Conservation (phyloP, 2,888 invertebrate species). For the Cremastinae sp. region DNA sequence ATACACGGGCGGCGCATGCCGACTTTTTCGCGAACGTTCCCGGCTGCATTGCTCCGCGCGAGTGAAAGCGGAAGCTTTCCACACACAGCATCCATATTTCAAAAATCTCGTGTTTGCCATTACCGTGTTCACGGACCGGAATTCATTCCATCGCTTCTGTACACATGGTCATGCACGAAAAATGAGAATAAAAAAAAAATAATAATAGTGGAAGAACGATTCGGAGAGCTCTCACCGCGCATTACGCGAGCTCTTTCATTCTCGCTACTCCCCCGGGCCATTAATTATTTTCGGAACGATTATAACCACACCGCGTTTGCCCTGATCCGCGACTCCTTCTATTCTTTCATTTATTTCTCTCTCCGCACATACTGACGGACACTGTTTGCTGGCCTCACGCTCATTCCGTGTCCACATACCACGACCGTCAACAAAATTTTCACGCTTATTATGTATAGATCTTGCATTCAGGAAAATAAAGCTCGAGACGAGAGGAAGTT, state of each 20-base stretch:
- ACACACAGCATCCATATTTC: conserved; percentile 39
- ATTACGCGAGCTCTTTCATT: conserved; percentile 32
- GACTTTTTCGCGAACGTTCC: neutral
- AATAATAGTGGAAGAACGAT: too few relatives aligned
- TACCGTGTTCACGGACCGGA: conserved; percentile 28
- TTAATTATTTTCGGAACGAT: conserved; percentile 63
- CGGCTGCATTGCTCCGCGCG: neutral
- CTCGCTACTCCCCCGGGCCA: conserved; percentile 50
- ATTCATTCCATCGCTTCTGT: conserved; percentile 46
- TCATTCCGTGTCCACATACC: too few relatives aligned
- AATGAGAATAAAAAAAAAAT: too few relatives aligned
- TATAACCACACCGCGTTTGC: conserved; percentile 45
- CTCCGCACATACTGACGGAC: too few relatives aligned
- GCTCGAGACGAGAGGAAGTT: too few relatives aligned
- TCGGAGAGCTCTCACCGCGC: conserved; percentile 6
- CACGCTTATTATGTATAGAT: too few relatives aligned
- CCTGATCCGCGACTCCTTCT: conserved; percentile 5
- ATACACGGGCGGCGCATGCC: neutral
- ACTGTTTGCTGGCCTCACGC: too few relatives aligned
- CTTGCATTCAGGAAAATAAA: too few relatives aligned
- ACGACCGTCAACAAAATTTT: too few relatives aligned
- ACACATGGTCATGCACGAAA: neutral
- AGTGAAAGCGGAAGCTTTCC: neutral
- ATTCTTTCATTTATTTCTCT: too few relatives aligned
- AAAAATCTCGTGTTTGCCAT: conserved; percentile 51